Base-by-base conservation (phyloP, 2,888 invertebrate genomes). In the Pyrochroa serraticornis region DNA sequence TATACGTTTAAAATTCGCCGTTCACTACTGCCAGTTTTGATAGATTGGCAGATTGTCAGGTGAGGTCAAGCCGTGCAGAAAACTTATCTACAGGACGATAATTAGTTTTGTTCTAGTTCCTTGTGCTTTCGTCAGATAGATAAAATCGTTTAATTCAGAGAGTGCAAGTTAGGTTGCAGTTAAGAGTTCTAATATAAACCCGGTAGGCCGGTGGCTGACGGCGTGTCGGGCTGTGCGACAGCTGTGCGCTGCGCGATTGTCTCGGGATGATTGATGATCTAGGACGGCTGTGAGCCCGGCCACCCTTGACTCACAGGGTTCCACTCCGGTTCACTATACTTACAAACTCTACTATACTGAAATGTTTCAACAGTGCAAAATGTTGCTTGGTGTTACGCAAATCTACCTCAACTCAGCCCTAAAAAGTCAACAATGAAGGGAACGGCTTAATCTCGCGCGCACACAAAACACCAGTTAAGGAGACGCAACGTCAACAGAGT, bases 241-340 rank as follows among this genome's bases (percentile, higher is more conserved):
- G 83, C 83, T 83, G 83, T 82, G 82, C 81, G 79, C 80, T 77
- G 79, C 81, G 81, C 83, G 83, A 84, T 84, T 84, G 84, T 81
- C 80, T 80, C 79, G 73, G 79, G 73, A 84, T 84, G 84, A 84
- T 84, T 84, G 84, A 84, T 84, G 84, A 84, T 82, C 80, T 77
- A 78, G 79, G 80, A 79, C 81, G 81, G 81, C 81, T 79, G 70
- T 60, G 69, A 71, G 65, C 73, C 70, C 71, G 71, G 71, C 75
- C 74, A 76, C 76, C 76, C 76, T 76, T 74, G 74, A 75, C 72
- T 75, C 77, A 71, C 75, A 62, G 75, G 75, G 74, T 73, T 75
- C 73, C 73, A 73, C 69, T 74, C 68, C 70, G 73, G 70, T 74
- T 74, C 74, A 74, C 74, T 70, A 67, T 72, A 69, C 68, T 70